These are phyloP conservation scores for Acrocephalus kingi DNA, from an alignment of 2,113 vertebrate species.

Conservation along the genomic window DNA sequence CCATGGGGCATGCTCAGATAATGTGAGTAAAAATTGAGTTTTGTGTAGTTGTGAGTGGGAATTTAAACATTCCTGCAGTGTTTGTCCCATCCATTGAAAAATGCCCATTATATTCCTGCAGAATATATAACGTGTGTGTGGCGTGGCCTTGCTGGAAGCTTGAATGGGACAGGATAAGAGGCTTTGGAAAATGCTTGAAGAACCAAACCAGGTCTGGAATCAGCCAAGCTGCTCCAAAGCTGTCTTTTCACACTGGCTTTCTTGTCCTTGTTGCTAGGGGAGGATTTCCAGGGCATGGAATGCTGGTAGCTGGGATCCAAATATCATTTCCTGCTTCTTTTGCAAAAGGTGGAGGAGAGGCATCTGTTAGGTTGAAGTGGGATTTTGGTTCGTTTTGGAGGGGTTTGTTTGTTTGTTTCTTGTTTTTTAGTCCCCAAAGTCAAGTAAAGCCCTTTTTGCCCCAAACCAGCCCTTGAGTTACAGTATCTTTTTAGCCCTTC, in stretches of 20 bases:
- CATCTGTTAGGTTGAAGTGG: not conserved
- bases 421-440: not conserved
- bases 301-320: not conserved
- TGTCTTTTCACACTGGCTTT: not conserved
- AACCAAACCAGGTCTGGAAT: not conserved
- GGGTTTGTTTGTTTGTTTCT: not conserved
- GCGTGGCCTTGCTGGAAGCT: not conserved
- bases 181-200: not conserved
- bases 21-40: not conserved
- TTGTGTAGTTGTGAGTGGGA: not conserved
- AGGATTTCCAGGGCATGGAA: not conserved
- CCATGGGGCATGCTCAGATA: not conserved
- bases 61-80: not conserved
- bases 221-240: not conserved
- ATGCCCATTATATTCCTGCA: not conserved
- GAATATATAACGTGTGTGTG: fast-evolving
- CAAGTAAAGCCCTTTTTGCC: not conserved
- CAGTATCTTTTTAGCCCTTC: not conserved
- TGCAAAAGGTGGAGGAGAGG: not conserved
- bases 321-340: not conserved
- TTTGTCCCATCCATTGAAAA: not conserved
- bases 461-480: not conserved
- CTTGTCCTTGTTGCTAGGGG: not conserved
- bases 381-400: not conserved
- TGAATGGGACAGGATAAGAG: not conserved